Evolutionary conservation across 2,888 invertebrate species (phyloP).

Genomic region (Lycaena phlaeas): DNA sequence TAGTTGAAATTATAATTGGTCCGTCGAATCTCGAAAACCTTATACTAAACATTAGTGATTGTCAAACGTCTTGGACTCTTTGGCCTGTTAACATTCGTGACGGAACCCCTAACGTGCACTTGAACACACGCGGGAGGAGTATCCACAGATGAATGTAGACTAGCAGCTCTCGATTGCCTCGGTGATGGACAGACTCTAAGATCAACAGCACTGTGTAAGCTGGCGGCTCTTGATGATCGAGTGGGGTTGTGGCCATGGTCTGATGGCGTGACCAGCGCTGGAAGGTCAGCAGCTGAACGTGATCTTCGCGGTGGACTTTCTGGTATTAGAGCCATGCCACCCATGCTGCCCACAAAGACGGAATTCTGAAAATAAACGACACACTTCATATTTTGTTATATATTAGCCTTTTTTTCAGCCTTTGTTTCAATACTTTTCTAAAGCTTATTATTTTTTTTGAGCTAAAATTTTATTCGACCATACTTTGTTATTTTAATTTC

Average conservation of each 20-base stretch:
- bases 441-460: no score
- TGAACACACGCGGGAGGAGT: slow-evolving; percentile 53
- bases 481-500: no score
- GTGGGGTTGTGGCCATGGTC: slow-evolving; percentile 47
- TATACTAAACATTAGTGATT: slow-evolving; percentile 46
- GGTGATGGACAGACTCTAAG: slow-evolving; percentile 53
- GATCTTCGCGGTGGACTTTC: slow-evolving; percentile 82
- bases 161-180: slow-evolving; percentile 52
- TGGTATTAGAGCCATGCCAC: slow-evolving; percentile 78
- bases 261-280: slow-evolving; percentile 76
- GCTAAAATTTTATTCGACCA: no score
- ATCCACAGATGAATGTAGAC: slow-evolving; percentile 53
- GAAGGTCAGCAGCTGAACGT: slow-evolving; percentile 88
- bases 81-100: slow-evolving; percentile 45
- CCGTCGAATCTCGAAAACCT: slow-evolving; percentile 5
- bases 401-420: background rate
- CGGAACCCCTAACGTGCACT: slow-evolving; percentile 55
- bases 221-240: slow-evolving; percentile 57
- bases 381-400: background rate
- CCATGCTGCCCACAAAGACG: slow-evolving; percentile 85
- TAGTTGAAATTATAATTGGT: slow-evolving; percentile 12
- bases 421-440: no score
- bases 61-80: slow-evolving; percentile 55
- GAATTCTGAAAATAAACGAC: slow-evolving; percentile 76
- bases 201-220: slow-evolving; percentile 59